Base-by-base conservation (phyloP, 2,113 vertebrate species). In the Bettongia penicillata region DNA sequence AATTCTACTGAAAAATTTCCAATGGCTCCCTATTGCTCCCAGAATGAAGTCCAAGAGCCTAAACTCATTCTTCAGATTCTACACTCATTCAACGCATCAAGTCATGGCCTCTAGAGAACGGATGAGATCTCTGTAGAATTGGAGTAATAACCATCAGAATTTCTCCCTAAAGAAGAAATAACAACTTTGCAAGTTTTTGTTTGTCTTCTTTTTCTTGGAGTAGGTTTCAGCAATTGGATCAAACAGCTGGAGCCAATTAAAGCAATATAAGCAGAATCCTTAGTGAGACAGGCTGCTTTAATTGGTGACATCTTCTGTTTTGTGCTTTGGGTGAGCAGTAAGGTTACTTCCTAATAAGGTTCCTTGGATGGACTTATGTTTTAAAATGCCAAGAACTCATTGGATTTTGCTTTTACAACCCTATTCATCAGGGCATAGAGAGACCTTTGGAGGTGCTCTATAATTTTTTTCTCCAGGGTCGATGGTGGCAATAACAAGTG, bases 301-400 rank as follows among this genome's bases (percentile, higher is more conserved):
- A 84, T 9, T 90, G n/a, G 90, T 48, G 50, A 89, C 28, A 93
- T 52, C 28, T 84, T 37, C 61, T 52, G 8, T 22, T 43, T n/a
- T 93, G 8, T 90, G 23, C 90, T 93, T 97, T 16, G 53, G 51
- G 91, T 1, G 77, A 96, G 43, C 23, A 51, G 50, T 22, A 23
- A 49, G n/a, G 55, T 84, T 84, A 84, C 26, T 1, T 94, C 8
- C 49, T 84, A 16, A 16, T 61, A 89, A 95, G 31, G 51, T 22
- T 90, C 51, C 26, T 90, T 92, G 90, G 31, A 49, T 61, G 90
- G 94, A 28, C 47, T 93, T 91, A 31, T 8, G 92, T 26, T 94
- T 84, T 26, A 53, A 92, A 95, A 90, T 96, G 51, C 31, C 77
- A 90, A 26, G 57, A 94, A 89, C 16, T 49, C 43, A 93, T 93